A percentile compares a stretch with the other conserved stretches of the same genome.
These are phyloP conservation scores for Battus philenor DNA, from an alignment of 1,140 invertebrate species.

Conservation along the genomic window DNA sequence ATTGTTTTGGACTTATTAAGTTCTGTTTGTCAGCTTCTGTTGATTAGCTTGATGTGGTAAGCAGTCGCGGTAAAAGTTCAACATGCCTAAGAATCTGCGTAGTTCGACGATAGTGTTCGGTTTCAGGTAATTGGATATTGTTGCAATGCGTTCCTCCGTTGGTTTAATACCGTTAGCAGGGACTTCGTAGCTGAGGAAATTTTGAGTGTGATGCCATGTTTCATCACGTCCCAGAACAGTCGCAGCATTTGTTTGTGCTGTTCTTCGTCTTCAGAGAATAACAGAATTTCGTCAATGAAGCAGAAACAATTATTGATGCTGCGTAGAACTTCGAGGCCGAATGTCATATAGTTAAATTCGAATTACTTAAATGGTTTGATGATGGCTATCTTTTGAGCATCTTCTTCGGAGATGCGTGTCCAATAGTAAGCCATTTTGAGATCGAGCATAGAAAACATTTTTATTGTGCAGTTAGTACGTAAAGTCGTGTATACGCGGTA, in stretches of 20 bases:
- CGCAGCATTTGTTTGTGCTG: neutral
- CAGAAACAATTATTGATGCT: neutral
- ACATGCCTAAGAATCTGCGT: conserved; percentile 43
- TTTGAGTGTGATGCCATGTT: conserved; percentile 11
- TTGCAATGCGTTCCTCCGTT: conserved; percentile 16
- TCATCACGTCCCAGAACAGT: neutral
- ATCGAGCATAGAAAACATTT: neutral
- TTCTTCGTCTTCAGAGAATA: neutral
- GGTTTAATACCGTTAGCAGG: conserved; percentile 10
- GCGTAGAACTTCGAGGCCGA: neutral
- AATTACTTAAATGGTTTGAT: neutral
- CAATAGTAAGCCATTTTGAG: neutral
- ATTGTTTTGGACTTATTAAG: conserved; percentile 15
- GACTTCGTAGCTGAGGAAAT: conserved; percentile 15
- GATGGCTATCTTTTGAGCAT: neutral
- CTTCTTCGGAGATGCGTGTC: neutral
- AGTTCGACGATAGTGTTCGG: conserved; percentile 27
- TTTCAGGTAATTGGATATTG: conserved; percentile 23
- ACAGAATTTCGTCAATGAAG: neutral
- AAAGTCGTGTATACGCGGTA: neutral
- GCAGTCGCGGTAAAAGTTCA: conserved; percentile 37
- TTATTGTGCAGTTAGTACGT: neutral
- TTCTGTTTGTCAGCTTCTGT: conserved; percentile 28
- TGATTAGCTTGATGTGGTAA: conserved; percentile 26
- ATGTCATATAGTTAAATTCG: neutral